These are phyloP conservation scores for Erinaceus europaeus DNA, from an alignment of 2,113 vertebrate genomes.

Conservation along the genomic window DNA sequence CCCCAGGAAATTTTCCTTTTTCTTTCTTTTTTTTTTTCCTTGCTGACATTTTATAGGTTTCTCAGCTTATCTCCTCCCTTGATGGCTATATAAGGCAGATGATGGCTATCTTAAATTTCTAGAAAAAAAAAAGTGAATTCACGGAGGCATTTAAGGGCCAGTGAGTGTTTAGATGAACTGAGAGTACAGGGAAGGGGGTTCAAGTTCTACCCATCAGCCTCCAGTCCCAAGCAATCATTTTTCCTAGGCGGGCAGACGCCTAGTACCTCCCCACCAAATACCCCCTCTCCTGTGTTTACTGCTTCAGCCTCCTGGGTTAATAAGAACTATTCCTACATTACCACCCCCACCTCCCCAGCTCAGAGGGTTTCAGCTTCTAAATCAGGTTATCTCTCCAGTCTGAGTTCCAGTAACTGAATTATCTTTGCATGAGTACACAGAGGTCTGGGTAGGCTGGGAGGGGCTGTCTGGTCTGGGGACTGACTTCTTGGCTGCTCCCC, in stretches of 20 bases:
- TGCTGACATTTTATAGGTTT: slow-evolving; percentile 9
- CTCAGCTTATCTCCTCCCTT: background rate
- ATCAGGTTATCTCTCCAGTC: slow-evolving; percentile 55
- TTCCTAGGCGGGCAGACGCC: background rate
- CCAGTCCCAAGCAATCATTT: background rate
- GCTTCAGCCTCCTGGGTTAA: background rate
- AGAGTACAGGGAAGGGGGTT: background rate
- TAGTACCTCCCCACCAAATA: background rate
- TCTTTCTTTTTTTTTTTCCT: background rate
- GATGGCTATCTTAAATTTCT: background rate
- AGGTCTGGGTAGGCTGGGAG: background rate
- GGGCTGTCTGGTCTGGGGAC: slow-evolving; percentile 25
- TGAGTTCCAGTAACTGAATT: slow-evolving; percentile 66
- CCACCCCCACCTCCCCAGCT: background rate
- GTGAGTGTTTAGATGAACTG: background rate
- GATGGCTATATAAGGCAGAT: slow-evolving; percentile 1
- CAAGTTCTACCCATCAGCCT: background rate
- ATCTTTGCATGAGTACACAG: slow-evolving; percentile 54
- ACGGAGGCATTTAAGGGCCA: background rate
- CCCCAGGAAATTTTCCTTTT: background rate
- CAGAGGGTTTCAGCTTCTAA: slow-evolving; percentile 46
- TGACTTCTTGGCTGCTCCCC: slow-evolving; percentile 38
- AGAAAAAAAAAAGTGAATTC: background rate
- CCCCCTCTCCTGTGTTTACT: background rate
- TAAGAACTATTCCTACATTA: background rate